Evolutionary conservation across 2,888 invertebrate genomes (phyloP).

Genomic region (Pachliopta kotzebuea): DNA sequence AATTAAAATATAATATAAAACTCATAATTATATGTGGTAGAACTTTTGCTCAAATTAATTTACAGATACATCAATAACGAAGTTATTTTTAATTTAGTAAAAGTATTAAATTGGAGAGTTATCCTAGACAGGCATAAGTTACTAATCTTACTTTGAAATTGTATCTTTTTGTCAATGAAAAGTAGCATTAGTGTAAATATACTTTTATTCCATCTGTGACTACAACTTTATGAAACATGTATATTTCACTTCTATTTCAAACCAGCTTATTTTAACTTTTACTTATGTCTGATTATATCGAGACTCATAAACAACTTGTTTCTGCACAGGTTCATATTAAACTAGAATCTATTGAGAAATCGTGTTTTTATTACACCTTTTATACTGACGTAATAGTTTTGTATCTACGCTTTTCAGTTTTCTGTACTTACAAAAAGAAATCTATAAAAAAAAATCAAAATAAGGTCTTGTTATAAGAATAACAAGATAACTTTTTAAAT

Average conservation of each 20-base stretch:
- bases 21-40: background rate
- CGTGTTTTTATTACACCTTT: too few species aligned
- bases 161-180: background rate
- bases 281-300: conserved; percentile 14
- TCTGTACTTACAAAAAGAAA: too few species aligned
- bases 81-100: too few species aligned
- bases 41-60: background rate
- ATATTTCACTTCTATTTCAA: conserved; percentile 10
- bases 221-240: background rate
- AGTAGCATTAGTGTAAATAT: background rate
- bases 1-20: background rate
- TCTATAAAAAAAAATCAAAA: too few species aligned
- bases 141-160: too few species aligned
- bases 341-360: too few species aligned
- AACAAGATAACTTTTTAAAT: too few species aligned
- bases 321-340: background rate
- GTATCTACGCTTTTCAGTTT: too few species aligned
- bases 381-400: too few species aligned
- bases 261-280: conserved; percentile 12
- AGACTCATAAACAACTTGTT: conserved; percentile 1
- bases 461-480: too few species aligned
- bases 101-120: too few species aligned
- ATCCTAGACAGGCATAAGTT: too few species aligned
- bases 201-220: background rate
- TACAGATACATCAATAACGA: background rate